A percentile compares a stretch with the other conserved stretches of the same genome.
Evolutionary conservation across 2,888 invertebrate species (phyloP).

Genomic region (Slavum lentiscoides): DNA sequence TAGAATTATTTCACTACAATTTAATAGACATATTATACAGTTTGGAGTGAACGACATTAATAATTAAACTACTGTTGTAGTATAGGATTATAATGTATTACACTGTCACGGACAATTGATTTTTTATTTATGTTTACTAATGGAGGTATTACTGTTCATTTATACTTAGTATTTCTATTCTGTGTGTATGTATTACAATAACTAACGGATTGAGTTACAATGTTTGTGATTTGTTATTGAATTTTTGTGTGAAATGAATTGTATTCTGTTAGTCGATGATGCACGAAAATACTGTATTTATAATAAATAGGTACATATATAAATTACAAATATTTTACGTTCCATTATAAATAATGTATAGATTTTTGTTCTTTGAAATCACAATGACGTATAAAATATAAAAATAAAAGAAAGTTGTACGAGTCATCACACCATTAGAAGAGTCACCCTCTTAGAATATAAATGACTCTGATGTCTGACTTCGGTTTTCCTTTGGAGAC

Average conservation of each 20-base stretch:
- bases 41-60: background rate
- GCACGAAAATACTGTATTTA: background rate
- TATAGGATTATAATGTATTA: background rate
- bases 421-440: constrained; percentile 18
- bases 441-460: constrained; percentile 17
- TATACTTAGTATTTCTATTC: background rate
- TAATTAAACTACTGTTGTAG: background rate
- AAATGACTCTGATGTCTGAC: constrained; percentile 5
- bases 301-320: background rate
- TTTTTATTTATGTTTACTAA: background rate
- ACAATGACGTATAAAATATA: background rate
- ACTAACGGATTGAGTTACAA: too few relatives aligned
- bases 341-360: background rate
- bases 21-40: background rate
- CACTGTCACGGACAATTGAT: background rate
- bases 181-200: background rate
- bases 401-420: constrained; percentile 19
- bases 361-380: background rate
- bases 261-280: background rate
- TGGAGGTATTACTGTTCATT: background rate
- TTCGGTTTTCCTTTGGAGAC: constrained; percentile 9
- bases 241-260: background rate
- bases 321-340: too few relatives aligned
- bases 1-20: background rate
- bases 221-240: background rate